Percentiles rank a stretch among this genome's conserved stretches.
These are phyloP conservation scores for Ornithorhynchus anatinus DNA, from an alignment of 2,113 vertebrate genomes.

Conservation along the genomic window DNA sequence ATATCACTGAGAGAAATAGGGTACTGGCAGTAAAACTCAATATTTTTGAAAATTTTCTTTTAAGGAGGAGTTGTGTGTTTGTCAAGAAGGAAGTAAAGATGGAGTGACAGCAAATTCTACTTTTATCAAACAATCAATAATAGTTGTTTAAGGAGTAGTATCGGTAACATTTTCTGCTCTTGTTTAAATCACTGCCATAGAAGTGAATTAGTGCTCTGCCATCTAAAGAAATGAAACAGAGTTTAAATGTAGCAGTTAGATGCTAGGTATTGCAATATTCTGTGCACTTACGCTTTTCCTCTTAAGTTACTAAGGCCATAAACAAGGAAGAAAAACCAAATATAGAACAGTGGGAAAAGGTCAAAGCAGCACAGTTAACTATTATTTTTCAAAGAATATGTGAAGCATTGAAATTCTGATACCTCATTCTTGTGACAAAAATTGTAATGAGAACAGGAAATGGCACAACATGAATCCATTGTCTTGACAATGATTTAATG, in stretches of 20 bases:
- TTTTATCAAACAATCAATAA: no score
- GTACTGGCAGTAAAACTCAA: background rate
- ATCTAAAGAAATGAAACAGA: background rate
- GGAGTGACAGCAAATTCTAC: conserved; percentile 15
- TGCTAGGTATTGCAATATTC: background rate
- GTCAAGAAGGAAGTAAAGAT: conserved; percentile 32
- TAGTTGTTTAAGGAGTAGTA: conserved; percentile 18
- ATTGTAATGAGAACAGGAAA: conserved; percentile 49
- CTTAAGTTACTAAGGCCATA: background rate
- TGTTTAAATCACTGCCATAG: background rate
- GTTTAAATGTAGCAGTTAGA: background rate
- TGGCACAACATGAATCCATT: conserved; percentile 27
- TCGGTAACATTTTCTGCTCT: background rate
- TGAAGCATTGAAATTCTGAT: conserved; percentile 32
- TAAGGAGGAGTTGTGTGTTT: conserved; percentile 16
- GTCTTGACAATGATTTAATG: conserved; percentile 47
- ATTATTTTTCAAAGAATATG: conserved; percentile 45
- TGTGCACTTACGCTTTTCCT: background rate
- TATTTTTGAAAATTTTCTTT: conserved; percentile 8
- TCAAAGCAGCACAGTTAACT: conserved; percentile 34
- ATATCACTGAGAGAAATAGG: conserved; percentile 19
- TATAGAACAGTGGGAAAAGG: background rate
- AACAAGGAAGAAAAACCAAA: background rate
- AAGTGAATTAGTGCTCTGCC: background rate
- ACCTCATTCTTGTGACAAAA: conserved; percentile 54